Evolutionary conservation across 1,140 invertebrate species (phyloP).

Genomic region (Himalopsyche phryganea): DNA sequence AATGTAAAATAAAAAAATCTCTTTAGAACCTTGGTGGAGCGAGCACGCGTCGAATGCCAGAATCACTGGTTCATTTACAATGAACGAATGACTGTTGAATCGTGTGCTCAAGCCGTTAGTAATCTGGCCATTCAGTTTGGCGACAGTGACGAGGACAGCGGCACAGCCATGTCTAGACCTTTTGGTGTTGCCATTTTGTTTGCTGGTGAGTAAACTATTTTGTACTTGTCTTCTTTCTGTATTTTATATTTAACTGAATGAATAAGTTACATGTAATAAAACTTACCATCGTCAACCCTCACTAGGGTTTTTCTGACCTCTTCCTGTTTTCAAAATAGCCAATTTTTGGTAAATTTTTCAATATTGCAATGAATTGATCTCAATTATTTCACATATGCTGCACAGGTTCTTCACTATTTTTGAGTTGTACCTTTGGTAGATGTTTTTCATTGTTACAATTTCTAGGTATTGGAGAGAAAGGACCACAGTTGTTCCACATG

Average conservation of each 20-base stretch:
- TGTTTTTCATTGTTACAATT: too few relatives aligned
- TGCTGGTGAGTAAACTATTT: constrained; percentile 55
- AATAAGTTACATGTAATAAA: background rate
- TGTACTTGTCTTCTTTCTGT: too few relatives aligned
- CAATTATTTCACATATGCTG: too few relatives aligned
- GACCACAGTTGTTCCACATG: constrained; percentile 91
- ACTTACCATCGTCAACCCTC: background rate
- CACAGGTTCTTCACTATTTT: too few relatives aligned
- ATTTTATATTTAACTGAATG: background rate
- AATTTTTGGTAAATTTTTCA: too few relatives aligned
- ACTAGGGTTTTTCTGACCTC: too few relatives aligned
- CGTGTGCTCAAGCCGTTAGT: constrained; percentile 95
- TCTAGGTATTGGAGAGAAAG: constrained; percentile 72
- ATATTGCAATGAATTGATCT: too few relatives aligned
- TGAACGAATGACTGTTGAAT: constrained; percentile 95
- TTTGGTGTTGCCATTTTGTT: constrained; percentile 97
- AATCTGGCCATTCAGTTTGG: constrained; percentile 98
- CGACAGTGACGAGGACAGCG: constrained; percentile 91
- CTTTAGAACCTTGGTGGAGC: constrained; percentile 88
- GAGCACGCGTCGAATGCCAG: constrained; percentile 92
- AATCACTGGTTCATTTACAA: constrained; percentile 99
- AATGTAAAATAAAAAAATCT: background rate
- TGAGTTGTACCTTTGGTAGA: too few relatives aligned
- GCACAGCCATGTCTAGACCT: constrained; percentile 95
- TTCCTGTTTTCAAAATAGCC: too few relatives aligned